Evolutionary conservation across 2,797 vertebrate species (phyloP), one percentile per base, ranked within the genome.

Genomic region (Characodon lateralis): DNA sequence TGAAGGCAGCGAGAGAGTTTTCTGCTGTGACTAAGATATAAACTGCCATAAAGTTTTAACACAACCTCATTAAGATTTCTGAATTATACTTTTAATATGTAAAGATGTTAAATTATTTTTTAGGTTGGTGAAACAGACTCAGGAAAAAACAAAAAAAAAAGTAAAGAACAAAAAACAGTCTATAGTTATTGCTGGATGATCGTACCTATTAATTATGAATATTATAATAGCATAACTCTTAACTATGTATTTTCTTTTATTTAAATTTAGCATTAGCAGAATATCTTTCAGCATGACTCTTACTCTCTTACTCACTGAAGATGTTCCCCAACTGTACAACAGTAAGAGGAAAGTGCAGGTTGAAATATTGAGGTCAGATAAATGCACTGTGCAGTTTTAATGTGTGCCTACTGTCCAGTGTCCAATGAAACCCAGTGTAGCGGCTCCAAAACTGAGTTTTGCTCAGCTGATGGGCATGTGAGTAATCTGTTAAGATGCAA

Each of bases 381-480:
- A 35, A 35, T 35, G 35, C 66, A 53, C 56, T n/a, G 0, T 51
- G 1, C 63, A 46, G 43, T 46, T 46, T 46, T 46, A 7, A 7
- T 46, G 10, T 46, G 43, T 51, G 66, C 50, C 83, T 74, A 13
- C 46, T 61, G 55, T 58, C 5, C 41, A 48, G 69, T 71, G 28
- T 75, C 58, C 73, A 56, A 77, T 48, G 16, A 28, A 59, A 68
- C 78, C 85, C 63, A 72, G 43, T 78, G 43, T 65, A 59, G 73
- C 80, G 78, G 68, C 78, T 78, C 59, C 7, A 77, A 74, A 87
- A 86, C 80, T 89, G 63, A 83, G 76, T 76, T 90, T 85, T 73
- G 58, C 74, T 78, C 74, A 84, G 88, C 91, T 86, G 31, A 56
- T 86, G 89, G 89, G 77, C 85, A 88, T 35, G 58, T 88, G 89